Evolutionary conservation across 2,113 vertebrate genomes (phyloP).

Genomic region (Cygnus buccinator): DNA sequence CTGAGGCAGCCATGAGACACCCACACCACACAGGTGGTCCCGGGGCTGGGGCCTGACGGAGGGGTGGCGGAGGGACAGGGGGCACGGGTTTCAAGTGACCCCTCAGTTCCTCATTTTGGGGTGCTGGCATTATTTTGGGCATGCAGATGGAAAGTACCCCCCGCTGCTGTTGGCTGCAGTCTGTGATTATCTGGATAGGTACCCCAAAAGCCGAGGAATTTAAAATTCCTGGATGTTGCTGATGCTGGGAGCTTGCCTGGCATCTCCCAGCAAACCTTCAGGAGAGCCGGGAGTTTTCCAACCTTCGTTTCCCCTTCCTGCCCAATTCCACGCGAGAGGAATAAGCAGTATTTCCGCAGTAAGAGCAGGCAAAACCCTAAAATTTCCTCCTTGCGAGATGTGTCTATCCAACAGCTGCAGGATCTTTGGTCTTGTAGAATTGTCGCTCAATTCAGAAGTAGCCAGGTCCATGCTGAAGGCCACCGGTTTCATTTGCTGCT

Average conservation of each 20-base stretch:
- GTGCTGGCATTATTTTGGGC: neutral
- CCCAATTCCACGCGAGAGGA: neutral
- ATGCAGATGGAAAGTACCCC: neutral
- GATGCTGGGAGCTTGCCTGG: neutral
- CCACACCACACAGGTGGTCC: neutral
- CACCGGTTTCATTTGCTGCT: neutral
- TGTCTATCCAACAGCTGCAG: neutral
- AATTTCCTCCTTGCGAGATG: neutral
- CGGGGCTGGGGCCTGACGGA: neutral
- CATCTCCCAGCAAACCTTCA: neutral
- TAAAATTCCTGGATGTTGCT: neutral
- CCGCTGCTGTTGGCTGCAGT: neutral
- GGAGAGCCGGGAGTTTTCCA: neutral
- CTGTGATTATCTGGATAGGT: neutral
- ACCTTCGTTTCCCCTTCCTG: neutral
- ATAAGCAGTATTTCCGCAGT: neutral
- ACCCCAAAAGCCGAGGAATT: neutral
- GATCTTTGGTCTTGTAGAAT: neutral
- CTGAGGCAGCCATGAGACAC: neutral
- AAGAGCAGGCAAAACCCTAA: neutral
- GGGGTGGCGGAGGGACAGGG: neutral
- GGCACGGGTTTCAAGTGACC: neutral
- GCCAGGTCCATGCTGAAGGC: accelerated
- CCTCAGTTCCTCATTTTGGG: accelerated
- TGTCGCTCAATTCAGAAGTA: neutral